Percentiles rank a stretch among this genome's conserved stretches.
These are phyloP conservation scores for Mimachlamys varia DNA, from an alignment of 2,888 invertebrate genomes.

Conservation along the genomic window DNA sequence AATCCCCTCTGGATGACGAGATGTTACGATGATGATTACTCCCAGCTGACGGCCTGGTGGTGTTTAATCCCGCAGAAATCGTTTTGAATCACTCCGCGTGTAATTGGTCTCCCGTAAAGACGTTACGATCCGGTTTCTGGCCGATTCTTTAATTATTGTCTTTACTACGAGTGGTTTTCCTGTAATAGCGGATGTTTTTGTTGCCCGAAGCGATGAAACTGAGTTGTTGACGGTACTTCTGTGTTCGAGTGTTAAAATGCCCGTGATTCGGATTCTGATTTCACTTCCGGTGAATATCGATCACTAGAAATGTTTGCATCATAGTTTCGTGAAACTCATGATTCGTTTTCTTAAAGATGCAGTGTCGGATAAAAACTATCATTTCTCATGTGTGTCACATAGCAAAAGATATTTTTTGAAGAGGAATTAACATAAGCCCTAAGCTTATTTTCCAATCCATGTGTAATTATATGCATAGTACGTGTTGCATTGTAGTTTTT, in stretches of 20 bases:
- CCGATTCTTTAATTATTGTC: conserved; percentile 23
- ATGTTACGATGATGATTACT: neutral
- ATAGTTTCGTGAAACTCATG: too few relatives aligned
- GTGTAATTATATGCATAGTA: too few relatives aligned
- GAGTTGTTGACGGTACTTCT: neutral
- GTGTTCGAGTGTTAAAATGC: neutral
- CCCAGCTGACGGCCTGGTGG: neutral
- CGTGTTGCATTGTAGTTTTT: too few relatives aligned
- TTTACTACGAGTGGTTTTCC: neutral
- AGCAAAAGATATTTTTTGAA: too few relatives aligned
- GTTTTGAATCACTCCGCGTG: neutral
- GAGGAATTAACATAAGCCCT: too few relatives aligned
- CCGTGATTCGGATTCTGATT: neutral
- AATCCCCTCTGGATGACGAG: neutral
- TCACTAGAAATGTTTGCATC: neutral
- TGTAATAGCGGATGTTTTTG: neutral
- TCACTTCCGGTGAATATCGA: neutral
- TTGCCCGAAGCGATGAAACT: neutral
- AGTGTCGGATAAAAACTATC: too few relatives aligned
- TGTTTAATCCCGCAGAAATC: neutral
- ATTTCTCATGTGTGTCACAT: too few relatives aligned
- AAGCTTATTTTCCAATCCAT: too few relatives aligned
- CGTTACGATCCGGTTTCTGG: neutral
- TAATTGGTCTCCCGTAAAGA: neutral
- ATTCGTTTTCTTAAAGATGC: too few relatives aligned